Evolutionary conservation across 2,888 invertebrate species (phyloP), one percentile per base, ranked within the genome.

Genomic region (Rambutsinella grinnellia): DNA sequence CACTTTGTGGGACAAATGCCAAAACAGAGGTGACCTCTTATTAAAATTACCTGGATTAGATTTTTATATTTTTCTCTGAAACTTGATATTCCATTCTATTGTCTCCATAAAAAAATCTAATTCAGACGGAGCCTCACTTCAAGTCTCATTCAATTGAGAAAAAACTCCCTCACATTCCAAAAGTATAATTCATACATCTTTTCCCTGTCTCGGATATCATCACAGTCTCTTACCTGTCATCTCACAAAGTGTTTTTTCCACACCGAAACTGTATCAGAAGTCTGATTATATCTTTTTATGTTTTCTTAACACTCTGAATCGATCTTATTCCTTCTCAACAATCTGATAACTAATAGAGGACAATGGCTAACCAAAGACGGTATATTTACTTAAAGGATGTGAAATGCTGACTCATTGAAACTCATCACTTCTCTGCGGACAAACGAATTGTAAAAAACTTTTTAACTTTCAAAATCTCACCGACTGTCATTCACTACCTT

Each of bases 391-490:
- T 57, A 51, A n/a, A 49, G 24, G n/a, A 23, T 21, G 28, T 15
- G 19, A 54, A 57, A 47, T 23, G 74, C 74, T 74, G 74, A 74
- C 54, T 74, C 74, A 74, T 74, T 74, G 74, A 74, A 74, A 74
- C 74, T 74, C 74, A 74, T 74, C 74, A 74, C 74, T 74, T 36
- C 46, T 36, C 72, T 60, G 61, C 56, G 56, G 61, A 47, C 53
- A 67, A 60, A 60, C 67, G 53, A 58, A 74, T 36, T 36, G 61
- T 67, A 57, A n/a, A n/a, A 56, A 68, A 72, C 72, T 72, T 78
- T 78, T 72, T 78, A 78, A 78, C 78, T 72, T 72, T 56, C 67
- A 74, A 24, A n/a, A 74, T 78, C 72, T 67, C n/a, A n/a, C 78
- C 78, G 78, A 78, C 68, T 78, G 78, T 72, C 78, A 72, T 68